phyloP scores from a whole-genome alignment of 2,113 vertebrate genomes.

The Rhinopomastus cyanomelas region DNA sequence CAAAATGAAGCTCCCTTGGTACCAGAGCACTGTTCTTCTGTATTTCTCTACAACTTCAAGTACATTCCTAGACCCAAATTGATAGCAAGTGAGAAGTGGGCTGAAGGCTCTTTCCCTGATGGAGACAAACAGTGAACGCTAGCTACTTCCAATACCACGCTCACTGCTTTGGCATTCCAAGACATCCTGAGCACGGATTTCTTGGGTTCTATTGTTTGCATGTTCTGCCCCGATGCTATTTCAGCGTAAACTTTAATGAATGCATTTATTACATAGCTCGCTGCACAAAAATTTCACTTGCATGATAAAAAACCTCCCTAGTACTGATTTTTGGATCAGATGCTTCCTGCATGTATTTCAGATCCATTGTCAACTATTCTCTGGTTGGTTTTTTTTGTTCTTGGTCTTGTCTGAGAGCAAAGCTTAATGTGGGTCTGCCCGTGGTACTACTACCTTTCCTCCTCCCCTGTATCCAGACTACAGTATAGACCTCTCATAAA shows the following conservation, averaged over 20 bases:
- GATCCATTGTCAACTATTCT: not conserved
- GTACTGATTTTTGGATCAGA: conserved; percentile 28
- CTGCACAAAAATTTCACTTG: conserved; percentile 50
- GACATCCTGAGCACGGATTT: conserved; percentile 7
- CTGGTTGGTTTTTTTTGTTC: not conserved
- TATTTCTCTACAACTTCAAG: not conserved
- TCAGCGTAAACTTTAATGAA: conserved; percentile 41
- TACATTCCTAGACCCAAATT: not conserved
- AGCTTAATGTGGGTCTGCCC: not conserved
- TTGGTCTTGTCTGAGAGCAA: not conserved
- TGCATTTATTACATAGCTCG: conserved; percentile 55
- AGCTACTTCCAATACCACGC: not conserved
- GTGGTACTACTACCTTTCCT: not conserved
- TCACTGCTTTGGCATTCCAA: not conserved
- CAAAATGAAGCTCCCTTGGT: not conserved
- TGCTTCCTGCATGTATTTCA: conserved; percentile 42
- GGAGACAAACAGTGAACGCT: not conserved
- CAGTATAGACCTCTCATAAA: conserved; percentile 61
- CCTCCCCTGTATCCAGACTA: conserved; percentile 47
- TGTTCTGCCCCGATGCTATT: conserved; percentile 32
- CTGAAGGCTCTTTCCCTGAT: not conserved
- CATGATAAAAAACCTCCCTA: conserved; percentile 41
- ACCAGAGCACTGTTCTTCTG: not conserved
- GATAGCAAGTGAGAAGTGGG: not conserved
- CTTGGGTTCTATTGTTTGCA: conserved; percentile 26